Base-by-base conservation (phyloP, 2,797 vertebrate genomes). In the Microhierax caerulescens region DNA sequence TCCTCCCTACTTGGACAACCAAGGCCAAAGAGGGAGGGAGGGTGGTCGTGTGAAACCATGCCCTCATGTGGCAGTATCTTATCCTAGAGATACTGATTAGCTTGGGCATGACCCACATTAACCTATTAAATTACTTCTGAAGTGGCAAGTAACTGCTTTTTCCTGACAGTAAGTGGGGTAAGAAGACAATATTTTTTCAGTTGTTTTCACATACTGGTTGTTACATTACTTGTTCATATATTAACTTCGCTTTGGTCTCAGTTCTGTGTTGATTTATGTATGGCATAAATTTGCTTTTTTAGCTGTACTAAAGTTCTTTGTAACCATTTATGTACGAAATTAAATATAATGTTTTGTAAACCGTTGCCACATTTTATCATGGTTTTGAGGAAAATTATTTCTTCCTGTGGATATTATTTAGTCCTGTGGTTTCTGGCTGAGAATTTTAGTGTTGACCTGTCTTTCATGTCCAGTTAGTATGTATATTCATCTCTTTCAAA, bases 181-280 rank as follows among this genome's bases (percentile, higher is more conserved):
- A 67, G 56, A 70, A 53, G 24, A 51, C 0, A 0, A 1, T 39
- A 47, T 23, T 50, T 47, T 70, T 83, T 60, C 1, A 17, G 2
- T 70, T 65, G 2, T 54, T 90, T 53, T 13, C n/a, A 18, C 3
- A 4, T 32, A 36, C 5, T 85, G 12, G 50, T 41, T n/a, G 1
- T n/a, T 91, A 36, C 21, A 50, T 6, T 59, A 32, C 11, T 21
- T 59, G 5, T 24, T 63, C 12, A 17, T 77, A 32, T 51, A 37
- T 34, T 47, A 74, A 39, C 10, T 81, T 45, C 10, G 41, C 12
- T 50, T 51, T n/a, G 3, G 5, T 20, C n/a, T 82, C 34, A 60
- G 8, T 77, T 91, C n/a, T 74, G 1, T 37, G 15, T 81, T 64
- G 85, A 60, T 56, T 82, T 5, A 37, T 30, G 3, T 13, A 45